phyloP scores from a whole-genome alignment of 2,113 vertebrate species.

The Cryptomyrus ogoouensis region DNA sequence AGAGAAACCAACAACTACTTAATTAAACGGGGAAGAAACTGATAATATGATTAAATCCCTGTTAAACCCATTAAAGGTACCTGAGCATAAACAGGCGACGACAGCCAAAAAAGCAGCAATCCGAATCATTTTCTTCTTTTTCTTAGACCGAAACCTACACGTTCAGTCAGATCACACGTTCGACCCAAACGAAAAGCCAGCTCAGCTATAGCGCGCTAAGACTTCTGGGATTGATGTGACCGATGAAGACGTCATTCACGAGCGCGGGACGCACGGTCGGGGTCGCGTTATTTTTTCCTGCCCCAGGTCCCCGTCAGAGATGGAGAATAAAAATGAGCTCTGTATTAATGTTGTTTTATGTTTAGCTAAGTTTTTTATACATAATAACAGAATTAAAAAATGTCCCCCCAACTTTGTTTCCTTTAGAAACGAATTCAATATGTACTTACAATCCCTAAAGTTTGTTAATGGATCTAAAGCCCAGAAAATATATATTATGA shows the following conservation, averaged over 20 bases:
- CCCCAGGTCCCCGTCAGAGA: not conserved
- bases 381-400: too few species aligned
- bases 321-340: too few species aligned
- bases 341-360: too few species aligned
- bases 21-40: not conserved
- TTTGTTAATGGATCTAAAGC: too few species aligned
- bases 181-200: not conserved
- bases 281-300: not conserved
- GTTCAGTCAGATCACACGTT: not conserved
- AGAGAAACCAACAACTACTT: not conserved
- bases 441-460: too few species aligned
- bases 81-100: conserved; percentile 48
- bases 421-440: too few species aligned
- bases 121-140: conserved; percentile 43
- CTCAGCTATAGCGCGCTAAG: conserved; percentile 12
- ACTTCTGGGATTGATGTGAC: not conserved
- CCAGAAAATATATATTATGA: too few species aligned
- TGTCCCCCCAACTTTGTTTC: too few species aligned
- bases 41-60: not conserved
- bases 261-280: not conserved
- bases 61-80: conserved; percentile 34
- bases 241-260: conserved; percentile 2
- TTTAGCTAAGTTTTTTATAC: too few species aligned
- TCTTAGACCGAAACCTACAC: not conserved
- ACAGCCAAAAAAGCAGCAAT: conserved; percentile 45